Percentiles rank a stretch among this genome's conserved stretches.
Evolutionary conservation across 2,888 invertebrate species (phyloP).

Genomic region (Brenthis hecate): DNA sequence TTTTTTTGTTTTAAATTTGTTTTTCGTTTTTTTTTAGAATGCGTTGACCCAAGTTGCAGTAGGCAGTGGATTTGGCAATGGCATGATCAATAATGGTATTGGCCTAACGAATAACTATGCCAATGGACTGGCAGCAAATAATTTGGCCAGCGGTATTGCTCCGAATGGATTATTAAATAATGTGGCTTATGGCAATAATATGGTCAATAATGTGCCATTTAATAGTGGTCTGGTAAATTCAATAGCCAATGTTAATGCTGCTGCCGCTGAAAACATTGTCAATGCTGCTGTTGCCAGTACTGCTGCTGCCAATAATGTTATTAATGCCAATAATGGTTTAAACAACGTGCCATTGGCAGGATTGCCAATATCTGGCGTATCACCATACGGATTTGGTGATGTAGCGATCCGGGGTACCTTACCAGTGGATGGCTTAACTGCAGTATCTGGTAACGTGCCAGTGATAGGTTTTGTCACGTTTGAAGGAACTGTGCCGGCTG

Average conservation of each 20-base stretch:
- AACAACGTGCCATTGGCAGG: conserved; percentile 41
- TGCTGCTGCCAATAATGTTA: conserved; percentile 30
- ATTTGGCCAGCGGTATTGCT: conserved; percentile 28
- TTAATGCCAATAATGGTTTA: conserved; percentile 28
- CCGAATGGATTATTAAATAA: conserved; percentile 31
- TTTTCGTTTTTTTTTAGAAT: conserved; percentile 44
- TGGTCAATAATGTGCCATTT: conserved; percentile 27
- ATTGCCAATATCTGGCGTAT: conserved; percentile 39
- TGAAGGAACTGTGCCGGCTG: conserved; percentile 67
- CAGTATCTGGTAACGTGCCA: conserved; percentile 64
- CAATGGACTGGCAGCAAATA: conserved; percentile 35
- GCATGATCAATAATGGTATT: conserved; percentile 21
- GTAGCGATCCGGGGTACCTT: conserved; percentile 58
- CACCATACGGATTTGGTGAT: conserved; percentile 56
- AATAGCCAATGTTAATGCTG: conserved; percentile 32
- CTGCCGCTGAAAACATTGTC: conserved; percentile 37
- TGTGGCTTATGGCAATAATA: conserved; percentile 15
- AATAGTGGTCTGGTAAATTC: conserved; percentile 20
- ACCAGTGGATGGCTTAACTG: conserved; percentile 64
- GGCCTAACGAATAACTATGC: conserved; percentile 10
- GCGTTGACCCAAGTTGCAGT: conserved; percentile 41
- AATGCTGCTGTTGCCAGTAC: conserved; percentile 30
- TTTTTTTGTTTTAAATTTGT: not conserved
- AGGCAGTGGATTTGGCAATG: conserved; percentile 34
- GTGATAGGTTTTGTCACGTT: conserved; percentile 72